Evolutionary conservation across 2,888 invertebrate genomes (phyloP), one percentile per base, ranked within the genome.

Genomic region (Lapara coniferarum): DNA sequence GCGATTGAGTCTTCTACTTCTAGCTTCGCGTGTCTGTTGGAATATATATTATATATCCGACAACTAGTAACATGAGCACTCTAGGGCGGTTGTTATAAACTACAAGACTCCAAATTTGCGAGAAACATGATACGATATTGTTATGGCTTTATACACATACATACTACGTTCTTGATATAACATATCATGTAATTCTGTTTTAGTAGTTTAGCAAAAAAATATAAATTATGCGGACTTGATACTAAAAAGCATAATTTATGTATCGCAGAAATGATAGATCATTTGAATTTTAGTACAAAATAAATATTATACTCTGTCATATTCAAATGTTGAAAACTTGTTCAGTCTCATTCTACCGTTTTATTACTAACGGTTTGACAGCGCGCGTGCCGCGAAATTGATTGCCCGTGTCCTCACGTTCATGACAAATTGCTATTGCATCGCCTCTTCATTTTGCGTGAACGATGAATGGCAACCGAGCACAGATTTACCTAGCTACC

Each of bases 311-410:
- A 37, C 37, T 37, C 37, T 8, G 5, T 6, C 3, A 56, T 56
- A 25, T 25, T 25, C 19, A 25, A 56, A 13, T 13, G 19, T 56
- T 5, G 10, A 56, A 30, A 30, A 56, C 25, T 10, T 56, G 56
- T 58, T 58, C 16, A 19, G 72, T 76, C 77, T 75, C 77, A 75
- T 76, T 82, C 76, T 78, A 78, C 73, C 80, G 82, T 85, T 85
- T 86, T 84, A 85, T 84, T 84, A 83, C 75, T 75, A 78, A 78
- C 78, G 78, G 81, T 81, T 77, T 79, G 84, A 85, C 76, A 79
- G 79, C 88, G 83, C 87, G 83, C 86, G 89, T 89, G 88, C 86
- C 84, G 76, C 82, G 73, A 85, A 88, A 89, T 89, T 87, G 89
- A 88, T 88, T 86, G 82, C 75, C 82, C 85, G 81, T 83, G 81